These are phyloP conservation scores for Acanthurus lineatus DNA, from an alignment of 2,797 vertebrate species.

Conservation along the genomic window DNA sequence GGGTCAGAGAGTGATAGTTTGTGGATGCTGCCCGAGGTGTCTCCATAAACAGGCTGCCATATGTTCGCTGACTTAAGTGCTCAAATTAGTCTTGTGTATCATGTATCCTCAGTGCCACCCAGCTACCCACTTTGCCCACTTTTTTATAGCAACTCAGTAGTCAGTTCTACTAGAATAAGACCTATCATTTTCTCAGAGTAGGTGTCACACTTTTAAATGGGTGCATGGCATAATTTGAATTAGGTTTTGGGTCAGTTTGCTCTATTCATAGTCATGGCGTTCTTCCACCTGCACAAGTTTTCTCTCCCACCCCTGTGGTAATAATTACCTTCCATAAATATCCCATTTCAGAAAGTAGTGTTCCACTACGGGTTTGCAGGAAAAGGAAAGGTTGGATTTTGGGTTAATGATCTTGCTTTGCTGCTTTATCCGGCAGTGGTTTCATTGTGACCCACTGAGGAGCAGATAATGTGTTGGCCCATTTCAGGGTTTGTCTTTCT, in stretches of 20 bases:
- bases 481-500: constrained; percentile 51
- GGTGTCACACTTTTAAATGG: constrained; percentile 70
- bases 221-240: constrained; percentile 58
- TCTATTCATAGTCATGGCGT: constrained; percentile 73
- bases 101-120: background rate
- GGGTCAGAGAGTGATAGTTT: background rate
- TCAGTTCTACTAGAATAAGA: constrained; percentile 14
- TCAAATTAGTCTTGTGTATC: background rate
- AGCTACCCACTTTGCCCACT: constrained; percentile 1
- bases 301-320: constrained; percentile 47
- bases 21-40: background rate
- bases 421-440: constrained; percentile 41
- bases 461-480: constrained; percentile 57
- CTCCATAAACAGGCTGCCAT: background rate
- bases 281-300: constrained; percentile 65
- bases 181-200: constrained; percentile 39
- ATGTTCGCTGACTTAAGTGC: background rate
- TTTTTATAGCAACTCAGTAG: background rate
- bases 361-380: constrained; percentile 53
- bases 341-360: constrained; percentile 39
- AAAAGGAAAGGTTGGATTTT: constrained; percentile 74
- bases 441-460: constrained; percentile 48
- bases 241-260: constrained; percentile 75
- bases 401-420: constrained; percentile 76
- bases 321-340: constrained; percentile 84